phyloP scores from a whole-genome alignment of 2,113 vertebrate species.

The Apodemus speciosus region DNA sequence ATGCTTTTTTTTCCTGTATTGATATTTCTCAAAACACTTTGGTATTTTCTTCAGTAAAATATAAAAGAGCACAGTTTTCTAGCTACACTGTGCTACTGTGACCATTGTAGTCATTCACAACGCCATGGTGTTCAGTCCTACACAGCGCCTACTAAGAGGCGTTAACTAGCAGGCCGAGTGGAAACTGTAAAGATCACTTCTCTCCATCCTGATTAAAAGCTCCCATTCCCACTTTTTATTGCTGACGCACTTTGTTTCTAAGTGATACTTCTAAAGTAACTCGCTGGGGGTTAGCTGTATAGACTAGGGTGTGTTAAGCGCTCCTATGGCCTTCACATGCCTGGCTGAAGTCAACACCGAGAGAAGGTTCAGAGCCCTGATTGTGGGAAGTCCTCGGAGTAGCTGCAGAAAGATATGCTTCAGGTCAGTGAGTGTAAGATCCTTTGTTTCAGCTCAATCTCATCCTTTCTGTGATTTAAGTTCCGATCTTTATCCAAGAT shows the following conservation, averaged over 20 bases:
- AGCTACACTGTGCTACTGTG: background rate
- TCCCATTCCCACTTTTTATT: background rate
- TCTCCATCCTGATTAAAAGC: background rate
- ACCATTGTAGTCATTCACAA: background rate
- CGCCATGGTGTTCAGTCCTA: background rate
- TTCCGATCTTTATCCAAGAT: background rate
- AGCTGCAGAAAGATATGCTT: background rate
- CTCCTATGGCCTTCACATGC: background rate
- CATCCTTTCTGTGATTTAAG: background rate
- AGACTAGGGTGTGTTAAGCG: background rate
- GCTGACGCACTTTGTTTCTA: background rate
- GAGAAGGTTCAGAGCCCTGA: background rate
- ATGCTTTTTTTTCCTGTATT: background rate
- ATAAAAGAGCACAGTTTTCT: background rate
- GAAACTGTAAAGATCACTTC: background rate
- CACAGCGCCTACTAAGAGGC: background rate
- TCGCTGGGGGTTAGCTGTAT: background rate
- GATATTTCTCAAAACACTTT: slow-evolving; percentile 20
- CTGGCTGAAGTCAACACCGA: background rate
- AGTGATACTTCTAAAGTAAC: background rate
- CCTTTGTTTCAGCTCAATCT: slow-evolving; percentile 5
- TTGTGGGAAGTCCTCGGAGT: no score
- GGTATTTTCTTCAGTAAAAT: slow-evolving; percentile 42
- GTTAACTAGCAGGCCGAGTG: background rate
- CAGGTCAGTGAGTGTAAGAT: background rate